Percentiles rank a stretch among this genome's conserved stretches.
phyloP scores from a whole-genome alignment of 2,797 vertebrate genomes.

The Mycteria americana region DNA sequence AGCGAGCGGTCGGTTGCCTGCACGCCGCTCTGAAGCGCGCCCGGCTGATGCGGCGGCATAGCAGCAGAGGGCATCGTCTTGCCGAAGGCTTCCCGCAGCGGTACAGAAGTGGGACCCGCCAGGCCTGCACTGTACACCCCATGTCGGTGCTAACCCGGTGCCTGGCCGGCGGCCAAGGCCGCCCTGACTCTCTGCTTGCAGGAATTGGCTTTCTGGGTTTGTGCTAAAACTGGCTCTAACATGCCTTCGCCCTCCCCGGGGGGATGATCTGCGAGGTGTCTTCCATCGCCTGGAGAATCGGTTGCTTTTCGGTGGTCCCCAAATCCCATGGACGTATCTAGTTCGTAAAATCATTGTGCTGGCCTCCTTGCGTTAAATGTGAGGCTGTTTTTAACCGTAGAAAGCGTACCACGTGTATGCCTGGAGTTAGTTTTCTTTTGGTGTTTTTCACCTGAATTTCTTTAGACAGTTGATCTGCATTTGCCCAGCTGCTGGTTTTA shows the following conservation, averaged over 20 bases:
- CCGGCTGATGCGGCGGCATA: neutral
- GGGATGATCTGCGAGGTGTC: neutral
- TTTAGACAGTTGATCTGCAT: fast-evolving
- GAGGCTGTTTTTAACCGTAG: neutral
- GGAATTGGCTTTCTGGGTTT: neutral
- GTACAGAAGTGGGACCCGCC: neutral
- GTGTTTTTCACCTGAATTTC: neutral
- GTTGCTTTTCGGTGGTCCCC: neutral
- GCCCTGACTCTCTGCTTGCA: neutral
- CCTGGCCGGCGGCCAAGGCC: neutral
- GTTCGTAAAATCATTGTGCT: neutral
- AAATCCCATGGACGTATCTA: fast-evolving
- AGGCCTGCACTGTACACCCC: neutral
- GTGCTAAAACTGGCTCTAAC: neutral
- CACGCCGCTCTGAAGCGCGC: neutral
- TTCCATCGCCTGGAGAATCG: neutral
- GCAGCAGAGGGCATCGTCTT: slow-evolving; percentile 61
- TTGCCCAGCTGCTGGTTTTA: neutral
- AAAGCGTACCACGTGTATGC: neutral
- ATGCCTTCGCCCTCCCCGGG: neutral
- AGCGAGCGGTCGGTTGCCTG: neutral
- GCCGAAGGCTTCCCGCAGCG: neutral
- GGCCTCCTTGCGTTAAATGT: neutral
- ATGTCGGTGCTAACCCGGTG: fast-evolving
- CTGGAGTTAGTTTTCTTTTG: neutral